Base-by-base conservation (phyloP, 2,888 invertebrate genomes). In the Saturnia pavonia region DNA sequence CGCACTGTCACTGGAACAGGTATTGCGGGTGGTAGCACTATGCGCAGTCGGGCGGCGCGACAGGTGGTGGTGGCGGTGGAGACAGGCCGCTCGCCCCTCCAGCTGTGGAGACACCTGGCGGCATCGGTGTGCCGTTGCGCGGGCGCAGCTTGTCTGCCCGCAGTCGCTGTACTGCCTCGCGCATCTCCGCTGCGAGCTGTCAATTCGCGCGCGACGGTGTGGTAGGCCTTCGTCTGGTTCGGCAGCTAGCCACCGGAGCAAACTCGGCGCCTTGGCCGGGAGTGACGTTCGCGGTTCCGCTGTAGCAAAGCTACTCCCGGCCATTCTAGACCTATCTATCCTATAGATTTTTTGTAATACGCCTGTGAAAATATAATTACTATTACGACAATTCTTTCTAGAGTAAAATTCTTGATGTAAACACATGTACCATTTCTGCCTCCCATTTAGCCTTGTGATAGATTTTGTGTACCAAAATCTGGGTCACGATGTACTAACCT, bases 311-410 rank as follows among this genome's bases (percentile, higher is more conserved):
- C 89, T 40, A 85, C 88, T 1, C 85, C 87, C 71, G 93, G 94
- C 84, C 94, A 94, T 87, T 97, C 97, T 74, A 98, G 92, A 77
- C 96, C n/a, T n/a, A n/a, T n/a, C n/a, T n/a, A n/a, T n/a, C n/a
- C n/a, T n/a, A n/a, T n/a, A n/a, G n/a, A n/a, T n/a, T n/a, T n/a
- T n/a, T n/a, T n/a, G n/a, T n/a, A n/a, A n/a, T n/a, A n/a, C n/a
- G n/a, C n/a, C n/a, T n/a, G n/a, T n/a, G n/a, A n/a, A n/a, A n/a
- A n/a, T n/a, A n/a, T n/a, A n/a, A n/a, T n/a, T 22, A 57, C 3
- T 22, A 25, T 14, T 25, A 22, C 25, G 4, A 57, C 11, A 22
- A 57, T 12, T 57, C 1, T 57, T 22, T 9, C 25, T 27, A 2
- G 14, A 25, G 14, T 27, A 14, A 63, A 63, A 27, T 63, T 14